Evolutionary conservation across 1,140 invertebrate species (phyloP).

Genomic region (Drosophila pectinifera): DNA sequence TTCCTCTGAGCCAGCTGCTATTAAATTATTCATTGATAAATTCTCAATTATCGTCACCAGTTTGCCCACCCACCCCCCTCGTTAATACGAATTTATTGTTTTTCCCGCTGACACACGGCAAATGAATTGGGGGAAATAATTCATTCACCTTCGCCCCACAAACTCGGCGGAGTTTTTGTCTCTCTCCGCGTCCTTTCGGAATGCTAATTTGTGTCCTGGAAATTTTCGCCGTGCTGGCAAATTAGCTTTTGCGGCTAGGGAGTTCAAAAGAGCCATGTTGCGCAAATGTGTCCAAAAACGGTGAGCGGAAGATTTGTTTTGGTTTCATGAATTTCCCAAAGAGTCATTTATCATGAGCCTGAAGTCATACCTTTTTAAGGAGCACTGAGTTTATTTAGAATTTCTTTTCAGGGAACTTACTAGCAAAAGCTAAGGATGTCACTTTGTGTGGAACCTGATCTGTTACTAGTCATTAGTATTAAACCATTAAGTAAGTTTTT

Average conservation of each 20-base stretch:
- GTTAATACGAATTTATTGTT: slow-evolving; percentile 50
- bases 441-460: background rate
- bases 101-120: slow-evolving; percentile 26
- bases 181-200: background rate
- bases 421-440: background rate
- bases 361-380: background rate
- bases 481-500: background rate
- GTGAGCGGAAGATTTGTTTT: slow-evolving; percentile 47
- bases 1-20: background rate
- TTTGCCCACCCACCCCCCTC: background rate
- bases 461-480: too few species aligned
- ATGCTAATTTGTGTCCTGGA: slow-evolving; percentile 43
- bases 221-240: slow-evolving; percentile 62
- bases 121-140: slow-evolving; percentile 37
- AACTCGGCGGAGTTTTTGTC: background rate
- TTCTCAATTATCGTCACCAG: slow-evolving; percentile 48
- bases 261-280: slow-evolving; percentile 2
- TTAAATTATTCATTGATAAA: slow-evolving; percentile 44
- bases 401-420: background rate
- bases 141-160: slow-evolving; percentile 30
- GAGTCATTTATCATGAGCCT: background rate
- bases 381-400: background rate
- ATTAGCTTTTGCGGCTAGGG: slow-evolving; percentile 14
- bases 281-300: slow-evolving; percentile 42
- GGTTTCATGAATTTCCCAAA: slow-evolving; percentile 24